Conservation (phyloP, 2,113 vertebrate genomes). For the Halichoerus grypus region DNA sequence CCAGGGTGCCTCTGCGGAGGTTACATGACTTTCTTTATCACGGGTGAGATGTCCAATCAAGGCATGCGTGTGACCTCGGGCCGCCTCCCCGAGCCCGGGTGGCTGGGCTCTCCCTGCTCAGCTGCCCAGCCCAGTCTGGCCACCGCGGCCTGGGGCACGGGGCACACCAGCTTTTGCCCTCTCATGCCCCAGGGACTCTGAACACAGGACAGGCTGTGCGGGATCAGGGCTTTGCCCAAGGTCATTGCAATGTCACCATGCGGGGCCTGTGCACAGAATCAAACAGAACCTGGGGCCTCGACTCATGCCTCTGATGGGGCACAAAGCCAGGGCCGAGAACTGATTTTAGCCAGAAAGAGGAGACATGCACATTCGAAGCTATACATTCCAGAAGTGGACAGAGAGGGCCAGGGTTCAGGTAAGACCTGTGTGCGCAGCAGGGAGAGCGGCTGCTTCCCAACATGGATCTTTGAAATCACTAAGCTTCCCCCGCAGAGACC, state of each 20-base stretch:
- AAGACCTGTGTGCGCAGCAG: slow-evolving; percentile 76
- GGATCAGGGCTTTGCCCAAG: background rate
- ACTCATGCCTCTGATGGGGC: fast-evolving
- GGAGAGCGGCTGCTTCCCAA: slow-evolving; percentile 63
- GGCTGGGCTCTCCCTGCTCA: background rate
- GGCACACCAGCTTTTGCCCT: background rate
- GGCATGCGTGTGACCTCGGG: background rate
- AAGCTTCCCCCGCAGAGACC: slow-evolving; percentile 73
- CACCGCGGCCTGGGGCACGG: background rate
- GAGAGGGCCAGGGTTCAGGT: slow-evolving; percentile 59
- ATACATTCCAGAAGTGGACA: slow-evolving; percentile 46
- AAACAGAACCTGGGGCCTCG: background rate
- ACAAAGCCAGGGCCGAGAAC: background rate
- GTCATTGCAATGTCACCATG: no score
- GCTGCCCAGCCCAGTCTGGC: no score
- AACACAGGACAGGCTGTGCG: no score
- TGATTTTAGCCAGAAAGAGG: background rate
- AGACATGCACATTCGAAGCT: background rate
- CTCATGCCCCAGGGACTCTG: background rate
- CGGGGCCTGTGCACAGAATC: fast-evolving
- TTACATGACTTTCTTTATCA: fast-evolving
- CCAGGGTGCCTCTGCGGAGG: background rate
- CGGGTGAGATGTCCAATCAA: fast-evolving
- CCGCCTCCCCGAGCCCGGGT: fast-evolving
- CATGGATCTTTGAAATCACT: slow-evolving; percentile 80